A percentile compares a stretch with the other conserved stretches of the same genome.
phyloP scores from a whole-genome alignment of 35 echinoderm and acorn worm species.

The Stichopus chloronotus region DNA sequence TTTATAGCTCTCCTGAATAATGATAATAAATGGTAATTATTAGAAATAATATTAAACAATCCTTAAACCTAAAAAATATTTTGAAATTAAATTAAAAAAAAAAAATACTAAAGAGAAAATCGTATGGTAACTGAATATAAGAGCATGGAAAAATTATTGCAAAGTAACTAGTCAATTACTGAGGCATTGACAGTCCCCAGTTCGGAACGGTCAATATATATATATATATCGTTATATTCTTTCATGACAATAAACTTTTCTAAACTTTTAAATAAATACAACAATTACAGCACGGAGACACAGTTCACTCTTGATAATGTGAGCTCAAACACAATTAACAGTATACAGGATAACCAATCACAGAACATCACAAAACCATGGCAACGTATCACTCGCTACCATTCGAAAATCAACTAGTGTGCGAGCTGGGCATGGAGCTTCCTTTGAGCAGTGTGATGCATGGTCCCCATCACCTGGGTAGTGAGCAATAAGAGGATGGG shows the following conservation, averaged over 20 bases:
- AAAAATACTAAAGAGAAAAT: neutral
- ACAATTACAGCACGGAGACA: neutral
- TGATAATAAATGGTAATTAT: neutral
- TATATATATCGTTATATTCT: neutral
- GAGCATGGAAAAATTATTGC: neutral
- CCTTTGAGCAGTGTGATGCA: neutral
- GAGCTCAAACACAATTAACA: neutral
- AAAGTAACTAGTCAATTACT: neutral
- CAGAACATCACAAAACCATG: neutral
- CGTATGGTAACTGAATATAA: neutral
- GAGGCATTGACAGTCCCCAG: neutral
- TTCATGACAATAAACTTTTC: neutral
- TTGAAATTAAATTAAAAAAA: constrained; percentile 7
- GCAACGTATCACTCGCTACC: neutral
- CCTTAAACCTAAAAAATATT: constrained; percentile 15
- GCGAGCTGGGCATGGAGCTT: neutral
- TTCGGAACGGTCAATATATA: neutral
- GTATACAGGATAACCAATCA: neutral
- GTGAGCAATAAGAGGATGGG: neutral
- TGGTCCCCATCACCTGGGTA: neutral
- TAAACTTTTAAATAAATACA: neutral
- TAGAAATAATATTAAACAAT: constrained; percentile 5
- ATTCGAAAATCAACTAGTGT: neutral
- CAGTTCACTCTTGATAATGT: neutral
- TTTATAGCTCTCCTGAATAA: constrained; percentile 38